phyloP scores from a whole-genome alignment of 2,797 vertebrate species.

The Syncerus caffer region DNA sequence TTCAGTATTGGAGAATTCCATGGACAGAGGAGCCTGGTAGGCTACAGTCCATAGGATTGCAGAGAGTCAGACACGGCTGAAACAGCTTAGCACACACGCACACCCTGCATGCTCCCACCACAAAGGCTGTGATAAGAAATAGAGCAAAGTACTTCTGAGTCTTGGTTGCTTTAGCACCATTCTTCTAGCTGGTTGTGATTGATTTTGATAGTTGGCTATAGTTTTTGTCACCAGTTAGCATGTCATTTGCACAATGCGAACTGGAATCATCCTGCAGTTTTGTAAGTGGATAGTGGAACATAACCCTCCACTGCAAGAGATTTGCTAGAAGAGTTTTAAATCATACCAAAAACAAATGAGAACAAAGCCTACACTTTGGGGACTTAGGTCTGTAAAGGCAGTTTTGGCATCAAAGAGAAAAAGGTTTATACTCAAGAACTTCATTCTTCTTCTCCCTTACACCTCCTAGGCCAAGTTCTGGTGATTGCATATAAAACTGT shows the following conservation, averaged over 20 bases:
- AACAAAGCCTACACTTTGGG: background rate
- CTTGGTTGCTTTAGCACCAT: background rate
- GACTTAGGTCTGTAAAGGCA: background rate
- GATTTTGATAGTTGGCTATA: background rate
- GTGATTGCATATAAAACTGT: background rate
- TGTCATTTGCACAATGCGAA: background rate
- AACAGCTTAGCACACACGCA: background rate
- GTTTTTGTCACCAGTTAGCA: background rate
- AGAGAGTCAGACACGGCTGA: background rate
- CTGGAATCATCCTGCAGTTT: background rate
- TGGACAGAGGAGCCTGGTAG: background rate
- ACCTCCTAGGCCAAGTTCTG: slow-evolving; percentile 16
- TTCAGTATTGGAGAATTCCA: background rate
- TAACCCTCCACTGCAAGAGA: background rate
- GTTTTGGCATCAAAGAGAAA: slow-evolving; percentile 22
- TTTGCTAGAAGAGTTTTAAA: slow-evolving; percentile 10
- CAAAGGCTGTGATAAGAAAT: background rate
- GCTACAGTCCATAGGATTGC: background rate
- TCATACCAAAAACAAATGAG: background rate
- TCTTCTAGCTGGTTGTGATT: background rate
- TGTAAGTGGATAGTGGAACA: background rate
- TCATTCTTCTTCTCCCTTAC: slow-evolving; percentile 28
- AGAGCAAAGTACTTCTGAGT: background rate
- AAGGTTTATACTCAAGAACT: slow-evolving; percentile 8
- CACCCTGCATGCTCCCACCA: background rate